Evolutionary conservation across 2,113 vertebrate genomes (phyloP).

Genomic region (Sialia sialis): DNA sequence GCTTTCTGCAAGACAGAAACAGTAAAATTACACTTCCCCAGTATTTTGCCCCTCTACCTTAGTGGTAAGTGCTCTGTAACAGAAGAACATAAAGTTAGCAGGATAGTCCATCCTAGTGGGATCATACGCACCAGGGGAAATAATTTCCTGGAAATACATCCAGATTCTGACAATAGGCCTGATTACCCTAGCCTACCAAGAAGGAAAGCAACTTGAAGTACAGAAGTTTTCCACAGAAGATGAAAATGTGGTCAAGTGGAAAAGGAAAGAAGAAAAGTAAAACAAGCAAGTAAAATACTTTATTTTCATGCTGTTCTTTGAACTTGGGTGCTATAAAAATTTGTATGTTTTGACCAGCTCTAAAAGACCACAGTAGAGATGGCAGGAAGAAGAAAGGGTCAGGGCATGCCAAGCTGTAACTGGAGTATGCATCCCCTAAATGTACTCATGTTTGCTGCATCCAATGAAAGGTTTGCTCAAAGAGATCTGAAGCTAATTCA

Average conservation of each 20-base stretch:
- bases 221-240: neutral
- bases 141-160: neutral
- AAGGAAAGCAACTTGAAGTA: neutral
- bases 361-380: neutral
- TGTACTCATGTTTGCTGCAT: neutral
- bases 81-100: neutral
- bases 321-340: neutral
- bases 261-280: neutral
- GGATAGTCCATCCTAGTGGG: neutral
- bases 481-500: neutral
- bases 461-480: neutral
- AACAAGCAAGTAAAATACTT: neutral
- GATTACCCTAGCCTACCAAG: neutral
- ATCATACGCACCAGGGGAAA: neutral
- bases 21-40: neutral
- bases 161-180: neutral
- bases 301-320: neutral
- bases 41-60: neutral
- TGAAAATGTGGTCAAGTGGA: neutral
- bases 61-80: neutral
- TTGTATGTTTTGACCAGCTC: neutral
- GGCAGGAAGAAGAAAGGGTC: neutral
- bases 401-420: neutral
- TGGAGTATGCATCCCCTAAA: neutral
- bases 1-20: neutral